Base-by-base conservation (phyloP, 2,797 vertebrate species). In the Numenius phaeopus region DNA sequence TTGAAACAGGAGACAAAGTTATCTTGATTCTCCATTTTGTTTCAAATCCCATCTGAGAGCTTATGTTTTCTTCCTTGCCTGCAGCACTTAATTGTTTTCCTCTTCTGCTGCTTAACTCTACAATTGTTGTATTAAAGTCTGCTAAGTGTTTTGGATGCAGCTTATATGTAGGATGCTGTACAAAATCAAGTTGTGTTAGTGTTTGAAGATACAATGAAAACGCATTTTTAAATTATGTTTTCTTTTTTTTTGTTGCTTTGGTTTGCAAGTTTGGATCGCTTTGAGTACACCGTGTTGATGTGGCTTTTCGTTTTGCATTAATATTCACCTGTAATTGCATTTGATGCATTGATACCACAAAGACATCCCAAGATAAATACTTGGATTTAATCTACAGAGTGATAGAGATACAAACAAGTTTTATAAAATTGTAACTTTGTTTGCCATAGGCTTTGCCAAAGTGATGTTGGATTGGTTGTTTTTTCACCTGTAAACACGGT, bases 41-140 rank as follows among this genome's bases (percentile, higher is more conserved):
- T 94, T 90, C 47, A 89, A 66, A 65, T 92, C 73, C 40, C 4
- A 8, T 82, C 65, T 75, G 24, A 92, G 70, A 89, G 19, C 42
- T 79, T 75, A 40, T 54, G 22, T 94, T 80, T 94, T 91, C 71
- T 90, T 91, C 52, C 64, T 81, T 71, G 57, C 88, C 67, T 80
- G 47, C 62, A 93, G 78, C 79, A 71, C 67, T 92, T 86, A 71
- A 57, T 84, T 83, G 40, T 80, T 76, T 66, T 87, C 24, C 34
- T 61, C 34, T 91, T 66, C 47, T 90, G 40, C 62, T 92, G 46
- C 79, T 94, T 88, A 88, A 80, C 19, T 83, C 49, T 85, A 9
- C 73, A 84, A 37, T 7, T 81, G 54, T 57, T 57, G 10, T 84
- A 42, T 54, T 87, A 73, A 91, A 86, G 22, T 65, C 72, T 79